Conservation (phyloP, 2,113 vertebrate genomes). For the Pyrgilauda ruficollis region DNA sequence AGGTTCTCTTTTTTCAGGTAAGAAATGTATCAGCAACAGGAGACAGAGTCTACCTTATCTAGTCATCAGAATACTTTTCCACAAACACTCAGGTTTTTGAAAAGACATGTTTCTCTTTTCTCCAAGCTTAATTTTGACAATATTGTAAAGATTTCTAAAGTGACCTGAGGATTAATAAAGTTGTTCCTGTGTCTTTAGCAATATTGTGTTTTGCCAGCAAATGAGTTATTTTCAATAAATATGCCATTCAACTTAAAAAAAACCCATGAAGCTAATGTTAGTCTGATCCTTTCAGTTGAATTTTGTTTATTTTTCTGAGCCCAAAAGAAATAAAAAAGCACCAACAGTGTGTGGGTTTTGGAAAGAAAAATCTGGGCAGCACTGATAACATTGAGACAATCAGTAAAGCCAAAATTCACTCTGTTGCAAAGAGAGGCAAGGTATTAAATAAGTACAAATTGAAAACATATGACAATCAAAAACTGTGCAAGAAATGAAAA, state of each 20-base stretch:
- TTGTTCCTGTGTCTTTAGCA: not conserved
- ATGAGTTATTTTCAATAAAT: not conserved
- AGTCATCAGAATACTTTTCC: not conserved
- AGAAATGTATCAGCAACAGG: not conserved
- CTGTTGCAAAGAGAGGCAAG: not conserved
- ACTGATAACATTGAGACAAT: not conserved
- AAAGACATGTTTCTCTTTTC: not conserved
- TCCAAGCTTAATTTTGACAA: not conserved
- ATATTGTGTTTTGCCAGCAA: not conserved
- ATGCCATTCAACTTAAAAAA: not conserved
- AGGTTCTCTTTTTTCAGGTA: not conserved
- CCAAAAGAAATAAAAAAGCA: not conserved
- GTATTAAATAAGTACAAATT: not conserved
- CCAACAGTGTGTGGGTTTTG: not conserved
- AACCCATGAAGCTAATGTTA: not conserved
- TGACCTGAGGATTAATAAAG: not conserved
- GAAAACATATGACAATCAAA: not conserved
- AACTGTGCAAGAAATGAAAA: not conserved
- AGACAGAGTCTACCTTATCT: not conserved
- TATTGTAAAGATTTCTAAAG: not conserved
- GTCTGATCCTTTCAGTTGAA: not conserved
- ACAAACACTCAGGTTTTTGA: not conserved
- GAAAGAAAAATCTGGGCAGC: not conserved
- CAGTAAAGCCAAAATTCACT: not conserved
- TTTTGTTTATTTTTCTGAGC: not conserved